phyloP scores from a whole-genome alignment of 2,797 vertebrate species.

The Enteromius mattozi region DNA sequence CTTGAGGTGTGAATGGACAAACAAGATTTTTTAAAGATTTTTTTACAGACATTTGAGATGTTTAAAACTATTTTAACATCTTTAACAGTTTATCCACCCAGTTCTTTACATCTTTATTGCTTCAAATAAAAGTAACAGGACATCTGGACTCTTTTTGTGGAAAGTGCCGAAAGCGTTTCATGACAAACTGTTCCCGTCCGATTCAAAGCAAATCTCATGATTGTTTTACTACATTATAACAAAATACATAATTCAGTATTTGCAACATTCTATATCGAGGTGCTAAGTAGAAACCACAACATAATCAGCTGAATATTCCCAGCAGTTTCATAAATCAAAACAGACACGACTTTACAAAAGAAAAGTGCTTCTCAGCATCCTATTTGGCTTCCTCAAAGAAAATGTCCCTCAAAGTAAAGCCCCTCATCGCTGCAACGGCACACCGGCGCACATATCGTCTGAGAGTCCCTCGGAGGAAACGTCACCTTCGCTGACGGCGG shows the following conservation, averaged over 20 bases:
- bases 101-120: slow-evolving; percentile 18
- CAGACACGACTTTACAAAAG: slow-evolving; percentile 11
- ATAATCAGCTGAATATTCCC: slow-evolving; percentile 28
- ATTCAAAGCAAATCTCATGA: slow-evolving; percentile 27
- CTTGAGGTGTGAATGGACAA: not conserved
- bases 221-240: slow-evolving; percentile 51
- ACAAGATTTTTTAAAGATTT: not conserved
- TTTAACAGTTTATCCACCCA: too few relatives aligned
- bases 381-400: slow-evolving; percentile 46
- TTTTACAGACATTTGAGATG: not conserved
- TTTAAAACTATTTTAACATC: not conserved
- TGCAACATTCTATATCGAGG: slow-evolving; percentile 36
- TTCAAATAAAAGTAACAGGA: slow-evolving; percentile 1
- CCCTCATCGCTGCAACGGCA: not conserved
- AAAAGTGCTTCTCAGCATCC: slow-evolving; percentile 40
- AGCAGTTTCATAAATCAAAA: slow-evolving; percentile 19
- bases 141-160: slow-evolving; percentile 11
- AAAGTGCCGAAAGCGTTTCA: slow-evolving; percentile 18
- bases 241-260: slow-evolving; percentile 40
- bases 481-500: not conserved
- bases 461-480: slow-evolving; percentile 13
- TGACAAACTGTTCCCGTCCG: not conserved
- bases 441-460: not conserved
- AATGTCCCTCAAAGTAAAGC: slow-evolving; percentile 25
- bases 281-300: slow-evolving; percentile 36